Evolutionary conservation across 2,888 invertebrate species (phyloP), one percentile per base, ranked within the genome.

Genomic region (Agriopis aurantiaria): DNA sequence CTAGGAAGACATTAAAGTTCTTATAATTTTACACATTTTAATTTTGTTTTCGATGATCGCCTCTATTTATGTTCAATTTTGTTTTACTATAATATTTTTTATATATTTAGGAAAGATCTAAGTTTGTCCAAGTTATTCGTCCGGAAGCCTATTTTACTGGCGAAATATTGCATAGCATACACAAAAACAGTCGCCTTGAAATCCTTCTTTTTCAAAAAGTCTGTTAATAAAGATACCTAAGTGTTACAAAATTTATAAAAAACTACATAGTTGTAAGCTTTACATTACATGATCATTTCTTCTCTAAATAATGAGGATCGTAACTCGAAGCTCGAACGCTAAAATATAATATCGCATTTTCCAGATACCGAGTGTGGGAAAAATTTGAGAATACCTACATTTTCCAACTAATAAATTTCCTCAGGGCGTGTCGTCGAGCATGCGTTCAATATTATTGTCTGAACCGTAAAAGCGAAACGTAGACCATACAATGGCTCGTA

Each of bases 401-500:
- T 57, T 65, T 61, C 61, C 69, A 61, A 17, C 45, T 48, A 53
- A 49, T 69, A 64, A 63, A 64, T 59, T 45, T 14, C 6, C 23
- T 17, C 33, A 51, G 55, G 14, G 1, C 17, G 41, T 49, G 33
- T 33, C 48, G 48, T 5, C 48, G n/a, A 17, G 52, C 57, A 49
- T 49, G 49, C 49, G 49, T 49, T 49, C 14, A 49, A 49, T 49
- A 67, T 59, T 59, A 67, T 67, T 71, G 53, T 62, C 45, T 59
- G 53, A 53, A 48, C 11, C 61, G 61, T 65, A 62, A 65, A 71
- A 62, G n/a, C 65, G 64, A 65, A 65, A 49, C 62, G 65, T 57
- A 48, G 17, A 53, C 14, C 45, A 40, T 60, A 68, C 68, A 71
- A 71, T 62, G 65, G 65, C 40, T 71, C 68, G 65, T 71, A 55